These are phyloP conservation scores for Ischnus inquisitorius DNA, from an alignment of 2,888 invertebrate species.

Conservation along the genomic window DNA sequence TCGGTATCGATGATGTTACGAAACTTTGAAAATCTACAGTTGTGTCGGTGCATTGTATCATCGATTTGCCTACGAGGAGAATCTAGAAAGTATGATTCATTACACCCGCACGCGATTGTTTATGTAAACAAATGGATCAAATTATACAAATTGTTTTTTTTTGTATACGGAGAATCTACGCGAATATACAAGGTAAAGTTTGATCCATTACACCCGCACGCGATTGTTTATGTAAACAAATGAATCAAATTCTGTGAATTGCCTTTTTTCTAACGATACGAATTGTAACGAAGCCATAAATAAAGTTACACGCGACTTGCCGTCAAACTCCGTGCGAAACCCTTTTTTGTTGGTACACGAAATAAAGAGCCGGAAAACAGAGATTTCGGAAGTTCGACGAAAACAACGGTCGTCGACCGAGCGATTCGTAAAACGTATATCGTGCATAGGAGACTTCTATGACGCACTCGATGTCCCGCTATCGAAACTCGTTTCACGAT, in stretches of 20 bases:
- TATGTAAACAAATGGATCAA: no score
- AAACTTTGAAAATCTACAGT: no score
- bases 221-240: neutral
- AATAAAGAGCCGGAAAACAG: neutral
- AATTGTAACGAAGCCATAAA: neutral
- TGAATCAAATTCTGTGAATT: neutral
- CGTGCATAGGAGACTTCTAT: neutral
- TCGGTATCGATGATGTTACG: no score
- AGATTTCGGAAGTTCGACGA: neutral
- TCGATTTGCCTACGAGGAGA: no score
- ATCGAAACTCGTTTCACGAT: slow-evolving; percentile 26
- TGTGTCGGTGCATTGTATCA: no score
- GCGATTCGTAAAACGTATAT: neutral
- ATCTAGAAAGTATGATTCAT: no score
- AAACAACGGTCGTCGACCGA: neutral
- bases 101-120: no score
- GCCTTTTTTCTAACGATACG: neutral
- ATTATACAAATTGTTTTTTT: no score
- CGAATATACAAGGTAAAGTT: no score
- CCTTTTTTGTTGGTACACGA: no score
- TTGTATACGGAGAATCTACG: no score
- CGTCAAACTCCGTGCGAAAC: neutral
- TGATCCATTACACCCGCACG: no score
- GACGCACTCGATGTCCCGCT: slow-evolving; percentile 26
- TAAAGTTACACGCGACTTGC: neutral